phyloP scores from a whole-genome alignment of 2,888 invertebrate species.

The Lithophane semibrunnea region DNA sequence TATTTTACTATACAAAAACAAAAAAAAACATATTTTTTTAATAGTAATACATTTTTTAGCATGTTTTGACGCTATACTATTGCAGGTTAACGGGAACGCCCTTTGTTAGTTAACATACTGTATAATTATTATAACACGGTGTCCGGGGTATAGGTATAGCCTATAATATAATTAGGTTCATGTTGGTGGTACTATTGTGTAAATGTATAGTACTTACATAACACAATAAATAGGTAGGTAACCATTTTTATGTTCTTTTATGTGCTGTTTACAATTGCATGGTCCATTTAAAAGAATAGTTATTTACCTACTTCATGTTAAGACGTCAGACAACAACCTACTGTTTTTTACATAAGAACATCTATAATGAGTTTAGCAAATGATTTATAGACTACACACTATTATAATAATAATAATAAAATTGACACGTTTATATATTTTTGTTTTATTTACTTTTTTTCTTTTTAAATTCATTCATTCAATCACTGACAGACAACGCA shows the following conservation, averaged over 20 bases:
- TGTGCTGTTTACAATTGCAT: neutral
- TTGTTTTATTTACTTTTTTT: neutral
- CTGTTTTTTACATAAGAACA: neutral
- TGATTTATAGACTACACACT: neutral
- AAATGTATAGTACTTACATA: neutral
- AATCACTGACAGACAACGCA: neutral
- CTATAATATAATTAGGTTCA: neutral
- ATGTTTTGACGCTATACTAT: no score
- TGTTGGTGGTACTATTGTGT: constrained; percentile 1
- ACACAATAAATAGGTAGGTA: neutral
- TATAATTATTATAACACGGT: no score
- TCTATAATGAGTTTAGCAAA: neutral
- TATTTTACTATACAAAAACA: no score
- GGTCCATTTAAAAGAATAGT: neutral
- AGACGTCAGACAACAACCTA: neutral
- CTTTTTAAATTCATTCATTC: neutral
- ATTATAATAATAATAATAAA: no score
- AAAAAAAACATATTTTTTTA: no score
- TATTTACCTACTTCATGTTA: neutral
- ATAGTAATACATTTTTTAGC: no score
- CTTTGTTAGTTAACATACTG: no score
- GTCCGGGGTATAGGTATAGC: no score
- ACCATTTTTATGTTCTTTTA: neutral
- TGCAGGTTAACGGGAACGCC: no score
- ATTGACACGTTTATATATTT: no score